Percentiles rank a stretch among this genome's conserved stretches.
Evolutionary conservation across 2,888 invertebrate species (phyloP).

Genomic region (Acanthopleura granulata): DNA sequence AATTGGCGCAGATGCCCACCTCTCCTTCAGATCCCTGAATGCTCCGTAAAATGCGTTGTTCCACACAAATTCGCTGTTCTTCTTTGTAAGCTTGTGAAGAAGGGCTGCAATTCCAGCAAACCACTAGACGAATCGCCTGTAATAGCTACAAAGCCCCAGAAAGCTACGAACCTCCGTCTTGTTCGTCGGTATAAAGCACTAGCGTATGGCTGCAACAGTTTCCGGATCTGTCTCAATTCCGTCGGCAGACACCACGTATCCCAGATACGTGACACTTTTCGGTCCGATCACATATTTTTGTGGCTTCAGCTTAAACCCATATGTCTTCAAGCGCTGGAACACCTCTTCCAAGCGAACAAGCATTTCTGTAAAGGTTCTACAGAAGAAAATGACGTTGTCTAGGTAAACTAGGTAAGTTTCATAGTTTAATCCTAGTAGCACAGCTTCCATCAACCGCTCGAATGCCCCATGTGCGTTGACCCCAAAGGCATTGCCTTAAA

Average conservation of each 20-base stretch:
- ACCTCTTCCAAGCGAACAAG: too few species aligned
- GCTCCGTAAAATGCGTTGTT: slow-evolving; percentile 27
- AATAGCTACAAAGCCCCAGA: slow-evolving; percentile 32
- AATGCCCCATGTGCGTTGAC: slow-evolving; percentile 23
- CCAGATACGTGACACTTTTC: slow-evolving; percentile 30
- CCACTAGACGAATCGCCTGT: slow-evolving; percentile 21
- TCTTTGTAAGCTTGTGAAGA: slow-evolving; percentile 29
- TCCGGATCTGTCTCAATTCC: slow-evolving; percentile 25
- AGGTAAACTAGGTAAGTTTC: too few species aligned
- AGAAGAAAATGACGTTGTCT: too few species aligned
- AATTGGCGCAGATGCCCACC: slow-evolving; percentile 23
- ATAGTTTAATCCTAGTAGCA: slow-evolving; percentile 12
- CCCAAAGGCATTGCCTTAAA: slow-evolving; percentile 26
- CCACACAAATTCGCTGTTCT: slow-evolving; percentile 29
- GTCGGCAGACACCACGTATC: slow-evolving; percentile 26
- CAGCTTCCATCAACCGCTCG: too few species aligned
- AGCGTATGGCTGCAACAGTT: slow-evolving; percentile 20
- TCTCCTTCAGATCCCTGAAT: slow-evolving; percentile 26
- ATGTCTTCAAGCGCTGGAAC: too few species aligned
- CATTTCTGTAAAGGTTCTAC: too few species aligned
- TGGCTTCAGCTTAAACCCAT: background rate
- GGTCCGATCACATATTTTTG: background rate
- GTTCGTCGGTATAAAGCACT: slow-evolving; percentile 29
- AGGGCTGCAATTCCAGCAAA: slow-evolving; percentile 31
- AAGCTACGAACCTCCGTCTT: slow-evolving; percentile 31